These are phyloP conservation scores for Remorina albescens DNA, from an alignment of 2,797 vertebrate species.

Conservation along the genomic window DNA sequence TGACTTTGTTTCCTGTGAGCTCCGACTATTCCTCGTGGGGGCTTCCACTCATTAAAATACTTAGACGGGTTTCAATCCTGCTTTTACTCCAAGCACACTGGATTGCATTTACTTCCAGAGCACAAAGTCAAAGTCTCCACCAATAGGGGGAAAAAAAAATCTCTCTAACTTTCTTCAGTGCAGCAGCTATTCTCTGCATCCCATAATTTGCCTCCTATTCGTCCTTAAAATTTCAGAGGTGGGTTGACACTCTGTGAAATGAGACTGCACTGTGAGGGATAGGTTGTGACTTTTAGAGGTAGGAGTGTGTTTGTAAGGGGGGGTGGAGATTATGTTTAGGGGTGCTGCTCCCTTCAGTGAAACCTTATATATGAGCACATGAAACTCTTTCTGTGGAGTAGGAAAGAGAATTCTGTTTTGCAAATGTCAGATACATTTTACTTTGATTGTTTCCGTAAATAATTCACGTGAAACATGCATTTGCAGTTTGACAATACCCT, in stretches of 20 bases:
- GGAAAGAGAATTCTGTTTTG: constrained; percentile 14
- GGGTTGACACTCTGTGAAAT: constrained; percentile 78
- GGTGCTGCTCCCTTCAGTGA: constrained; percentile 68
- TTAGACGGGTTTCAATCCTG: constrained; percentile 62
- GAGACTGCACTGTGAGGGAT: constrained; percentile 73
- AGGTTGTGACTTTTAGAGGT: constrained; percentile 76
- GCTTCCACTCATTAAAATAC: constrained; percentile 68
- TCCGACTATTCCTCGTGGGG: constrained; percentile 57
- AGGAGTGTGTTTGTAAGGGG: constrained; percentile 69
- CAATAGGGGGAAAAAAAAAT: constrained; percentile 6
- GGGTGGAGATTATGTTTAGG: constrained; percentile 75
- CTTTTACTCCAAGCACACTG: constrained; percentile 33
- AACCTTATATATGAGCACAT: constrained; percentile 69
- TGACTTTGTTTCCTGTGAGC: constrained; percentile 44
- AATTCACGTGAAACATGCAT: constrained; percentile 4
- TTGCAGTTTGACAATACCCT: neutral
- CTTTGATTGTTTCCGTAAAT: constrained; percentile 6
- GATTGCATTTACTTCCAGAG: constrained; percentile 64
- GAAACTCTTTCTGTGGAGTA: constrained; percentile 42
- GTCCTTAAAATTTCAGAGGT: constrained; percentile 81
- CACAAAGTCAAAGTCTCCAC: constrained; percentile 58
- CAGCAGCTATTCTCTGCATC: constrained; percentile 57
- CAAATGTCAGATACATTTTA: constrained; percentile 6
- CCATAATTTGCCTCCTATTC: constrained; percentile 69
- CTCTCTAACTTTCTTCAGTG: constrained; percentile 47